Base-by-base conservation (phyloP, 2,888 invertebrate species). In the Drosophila heteroneura region DNA sequence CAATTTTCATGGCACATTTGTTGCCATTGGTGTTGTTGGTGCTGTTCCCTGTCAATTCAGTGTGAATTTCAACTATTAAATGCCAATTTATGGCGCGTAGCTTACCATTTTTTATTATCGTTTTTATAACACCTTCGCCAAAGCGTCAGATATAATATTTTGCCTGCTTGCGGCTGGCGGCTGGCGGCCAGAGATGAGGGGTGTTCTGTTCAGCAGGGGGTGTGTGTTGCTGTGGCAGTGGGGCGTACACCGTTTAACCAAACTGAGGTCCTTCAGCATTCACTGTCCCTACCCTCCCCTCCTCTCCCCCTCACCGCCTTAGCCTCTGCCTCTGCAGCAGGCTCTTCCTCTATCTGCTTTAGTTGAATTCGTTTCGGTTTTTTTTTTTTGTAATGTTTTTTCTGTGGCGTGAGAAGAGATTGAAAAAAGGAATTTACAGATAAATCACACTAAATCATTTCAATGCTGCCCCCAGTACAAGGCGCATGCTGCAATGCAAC, bases 401-500 rank as follows among this genome's bases (percentile, higher is more conserved):
- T 59, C 70, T 82, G 90, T 70, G 90, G 91, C 91, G 91, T 91
- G 91, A 91, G 91, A 91, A 92, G 91, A 91, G 91, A 91, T 91
- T 92, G 88, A 91, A 91, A 85, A 81, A 79, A 86, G 91, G 91
- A 89, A 92, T 89, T 87, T 86, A 81, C 91, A 91, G 91, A 91
- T 91, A 91, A 91, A 91, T 91, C 91, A 91, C 92, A 91, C 90
- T 89, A 92, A 92, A 91, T 92, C 91, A 86, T 86, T 92, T 92
- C 91, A 84, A 89, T 84, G 79, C 75, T 58, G 76, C 69, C 70
- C 70, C 71, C 82, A 79, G 85, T 77, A 65, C 71, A 58, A 64
- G 76, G 74, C 83, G 81, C 89, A 83, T 90, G 89, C 89, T 68
- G 81, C 89, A 78, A 82, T 87, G 88, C 89, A 76, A 62, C 72